Evolutionary conservation across 2,113 vertebrate species (phyloP), one percentile per base, ranked within the genome.

Genomic region (Aptenodytes forsteri): DNA sequence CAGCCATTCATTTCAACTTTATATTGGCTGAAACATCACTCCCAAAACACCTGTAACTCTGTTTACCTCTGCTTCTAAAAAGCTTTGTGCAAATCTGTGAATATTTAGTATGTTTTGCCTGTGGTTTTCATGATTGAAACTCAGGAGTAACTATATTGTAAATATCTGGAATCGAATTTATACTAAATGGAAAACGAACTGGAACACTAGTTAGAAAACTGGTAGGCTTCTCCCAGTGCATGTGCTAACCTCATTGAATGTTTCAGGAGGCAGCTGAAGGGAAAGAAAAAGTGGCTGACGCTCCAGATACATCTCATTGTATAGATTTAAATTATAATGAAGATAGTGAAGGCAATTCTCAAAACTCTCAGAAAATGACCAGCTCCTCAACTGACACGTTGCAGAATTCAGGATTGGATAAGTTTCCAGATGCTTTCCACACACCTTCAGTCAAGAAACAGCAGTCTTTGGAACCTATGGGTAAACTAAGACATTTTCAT

Each of bases 241-340:
- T 90, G 4, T 91, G 44, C 70, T 94, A 96, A 86, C 82, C 21
- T 69, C 29, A 49, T 59, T 87, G 90, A 87, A 84, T 98, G 38
- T 98, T 98, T 96, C 96, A 98, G 96, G 65, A 94, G 59, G 54
- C 77, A 87, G 10, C 47, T 90, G 50, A 71, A 89, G 42, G 16
- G 54, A 83, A 88, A 56, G 83, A 91, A 82, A 50, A 80, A 91
- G 30, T 27, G 13, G 4, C 72, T 59, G 71, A 92, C 12, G 42
- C 52, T 42, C 65, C 70, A 61, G 84, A 90, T 85, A 70, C 72
- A 21, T 91, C 95, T 54, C 42, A 47, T 5, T 96, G 81, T 89
- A 73, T 79, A 82, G 81, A 96, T 90, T 75, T 95, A 55, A 96
- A 76, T 83, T n/a, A 6, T 76, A 72, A 34, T 34, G 58, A 38